Base-by-base conservation (phyloP, 2,113 vertebrate species). In the Gallinago media region DNA sequence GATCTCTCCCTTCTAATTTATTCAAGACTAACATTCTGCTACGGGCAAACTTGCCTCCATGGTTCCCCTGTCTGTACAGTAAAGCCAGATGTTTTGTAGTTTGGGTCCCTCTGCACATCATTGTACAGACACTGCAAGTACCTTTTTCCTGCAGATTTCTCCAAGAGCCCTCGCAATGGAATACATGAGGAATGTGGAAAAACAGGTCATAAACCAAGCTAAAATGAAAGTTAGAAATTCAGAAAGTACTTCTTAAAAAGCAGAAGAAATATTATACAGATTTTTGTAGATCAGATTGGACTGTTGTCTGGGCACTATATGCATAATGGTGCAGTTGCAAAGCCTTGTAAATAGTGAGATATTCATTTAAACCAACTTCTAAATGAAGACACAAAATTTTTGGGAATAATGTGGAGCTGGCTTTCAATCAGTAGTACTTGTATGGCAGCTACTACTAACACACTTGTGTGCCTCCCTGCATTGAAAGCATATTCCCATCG, bases 71-170 rank as follows among this genome's bases (percentile, higher is more conserved):
- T 63, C 92, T 96, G 79, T 87, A 92, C 72, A 87, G 78, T 49
- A 94, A 83, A 92, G 78, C 92, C 96, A 97, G 97, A 94, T 97
- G 95, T 97, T 97, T 96, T 96, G 90, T 83, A 96, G 86, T 94
- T 97, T 75, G 52, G n/a, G 87, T 97, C 94, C 86, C 94, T 96
- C 91, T 88, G 81, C 84, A 93, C 90, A 94, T 88, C 88, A 58
- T 67, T 88, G 86, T 91, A 77, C 74, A 95, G 92, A 88, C 61
- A 97, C 54, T 82, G 67, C 90, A 94, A 96, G 84, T 85, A 91
- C 23, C 56, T 91, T 83, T 87, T 93, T 95, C 68, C 87, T 91
- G 73, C 59, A 91, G 47, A 70, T 95, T 95, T 94, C 88, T 96
- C 63, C 74, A 92, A 91, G 81, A 96, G 66, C 36, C 84, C 77